phyloP scores from a whole-genome alignment of 2,888 invertebrate genomes.

The Xanthorhoe spadicearia region DNA sequence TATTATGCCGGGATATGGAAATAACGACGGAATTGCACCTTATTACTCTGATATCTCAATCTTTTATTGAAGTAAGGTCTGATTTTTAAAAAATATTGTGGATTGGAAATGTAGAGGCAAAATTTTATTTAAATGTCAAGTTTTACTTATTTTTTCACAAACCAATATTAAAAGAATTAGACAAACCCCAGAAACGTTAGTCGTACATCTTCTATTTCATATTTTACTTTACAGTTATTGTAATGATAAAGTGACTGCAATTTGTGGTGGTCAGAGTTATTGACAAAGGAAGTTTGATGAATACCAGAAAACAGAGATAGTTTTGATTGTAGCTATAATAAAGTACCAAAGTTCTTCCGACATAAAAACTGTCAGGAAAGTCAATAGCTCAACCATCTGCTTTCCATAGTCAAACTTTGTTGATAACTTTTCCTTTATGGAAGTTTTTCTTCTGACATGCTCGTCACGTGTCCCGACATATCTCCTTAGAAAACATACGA shows the following conservation, averaged over 20 bases:
- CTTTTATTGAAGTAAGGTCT: background rate
- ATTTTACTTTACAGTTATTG: too few species aligned
- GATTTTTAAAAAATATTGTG: background rate
- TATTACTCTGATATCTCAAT: background rate
- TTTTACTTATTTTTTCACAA: too few species aligned
- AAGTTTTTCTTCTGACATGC: background rate
- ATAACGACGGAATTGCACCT: background rate
- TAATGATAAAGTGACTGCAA: too few species aligned
- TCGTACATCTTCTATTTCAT: too few species aligned
- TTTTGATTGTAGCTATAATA: background rate
- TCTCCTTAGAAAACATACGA: slow-evolving; percentile 10
- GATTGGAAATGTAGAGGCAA: too few species aligned
- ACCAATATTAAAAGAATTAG: too few species aligned
- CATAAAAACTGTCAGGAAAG: background rate
- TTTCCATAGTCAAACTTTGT: slow-evolving; percentile 1
- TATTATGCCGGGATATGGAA: slow-evolving; percentile 24
- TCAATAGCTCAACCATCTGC: background rate
- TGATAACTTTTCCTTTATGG: background rate
- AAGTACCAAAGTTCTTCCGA: background rate
- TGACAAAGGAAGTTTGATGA: background rate
- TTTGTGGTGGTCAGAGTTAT: too few species aligned
- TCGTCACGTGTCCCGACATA: background rate
- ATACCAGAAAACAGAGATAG: background rate
- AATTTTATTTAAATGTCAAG: too few species aligned
- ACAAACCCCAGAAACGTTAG: too few species aligned